These are phyloP conservation scores for Setipinna tenuifilis DNA, from an alignment of 2,797 vertebrate species.

Conservation along the genomic window DNA sequence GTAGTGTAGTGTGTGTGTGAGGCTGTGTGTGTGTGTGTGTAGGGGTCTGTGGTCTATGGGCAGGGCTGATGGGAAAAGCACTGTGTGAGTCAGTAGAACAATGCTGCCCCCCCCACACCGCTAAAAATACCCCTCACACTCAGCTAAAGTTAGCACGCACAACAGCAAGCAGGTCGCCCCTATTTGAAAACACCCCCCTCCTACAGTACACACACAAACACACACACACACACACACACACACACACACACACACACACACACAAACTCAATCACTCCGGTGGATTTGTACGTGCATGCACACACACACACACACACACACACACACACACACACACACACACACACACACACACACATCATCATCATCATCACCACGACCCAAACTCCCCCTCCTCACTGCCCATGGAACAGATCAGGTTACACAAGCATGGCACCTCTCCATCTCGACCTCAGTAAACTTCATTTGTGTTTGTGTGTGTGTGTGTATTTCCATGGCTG, in stretches of 20 bases:
- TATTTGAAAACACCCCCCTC: slow-evolving; percentile 46
- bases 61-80: slow-evolving; percentile 59
- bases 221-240: too few relatives aligned
- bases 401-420: slow-evolving; percentile 59
- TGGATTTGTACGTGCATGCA: neutral
- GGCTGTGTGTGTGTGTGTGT: neutral
- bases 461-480: slow-evolving; percentile 35
- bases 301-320: too few relatives aligned
- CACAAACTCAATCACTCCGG: neutral
- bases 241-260: too few relatives aligned
- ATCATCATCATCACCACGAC: neutral
- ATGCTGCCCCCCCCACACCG: slow-evolving; percentile 50
- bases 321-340: too few relatives aligned
- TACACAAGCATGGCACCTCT: slow-evolving; percentile 58
- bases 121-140: slow-evolving; percentile 71
- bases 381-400: slow-evolving; percentile 43
- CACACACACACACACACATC: neutral
- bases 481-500: neutral
- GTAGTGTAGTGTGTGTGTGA: neutral
- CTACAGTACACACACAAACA: neutral
- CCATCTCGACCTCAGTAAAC: slow-evolving; percentile 61
- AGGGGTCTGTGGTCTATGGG: neutral
- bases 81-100: slow-evolving; percentile 76
- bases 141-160: slow-evolving; percentile 70
- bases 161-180: slow-evolving; percentile 39